Conservation (phyloP, 2,888 invertebrate genomes). For the Tanypteryx hageni region DNA sequence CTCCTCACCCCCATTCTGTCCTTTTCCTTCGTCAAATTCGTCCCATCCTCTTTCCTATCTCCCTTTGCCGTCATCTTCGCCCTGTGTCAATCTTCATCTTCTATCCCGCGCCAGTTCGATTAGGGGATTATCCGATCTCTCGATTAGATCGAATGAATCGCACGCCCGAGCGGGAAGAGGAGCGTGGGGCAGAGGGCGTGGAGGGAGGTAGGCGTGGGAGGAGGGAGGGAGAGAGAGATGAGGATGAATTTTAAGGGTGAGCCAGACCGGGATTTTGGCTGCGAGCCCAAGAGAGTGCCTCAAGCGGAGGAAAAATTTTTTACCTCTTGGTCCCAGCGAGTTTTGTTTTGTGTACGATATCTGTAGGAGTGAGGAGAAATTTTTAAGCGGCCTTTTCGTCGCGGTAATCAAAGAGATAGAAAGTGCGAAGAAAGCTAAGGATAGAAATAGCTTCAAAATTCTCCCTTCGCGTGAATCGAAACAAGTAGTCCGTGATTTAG, state of each 20-base stretch:
- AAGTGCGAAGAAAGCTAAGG: too few relatives aligned
- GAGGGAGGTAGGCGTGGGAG: not conserved
- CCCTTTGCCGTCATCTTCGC: conserved; percentile 4
- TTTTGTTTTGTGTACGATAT: conserved; percentile 24
- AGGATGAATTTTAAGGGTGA: conserved; percentile 55
- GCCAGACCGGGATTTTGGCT: conserved; percentile 58
- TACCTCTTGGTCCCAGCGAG: not conserved
- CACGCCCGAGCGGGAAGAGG: too few relatives aligned
- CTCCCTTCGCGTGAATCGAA: too few relatives aligned
- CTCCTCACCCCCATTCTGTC: not conserved
- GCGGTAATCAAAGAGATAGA: too few relatives aligned
- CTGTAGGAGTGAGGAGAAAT: not conserved
- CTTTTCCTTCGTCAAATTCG: not conserved
- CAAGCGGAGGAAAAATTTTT: not conserved
- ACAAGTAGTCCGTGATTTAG: too few relatives aligned
- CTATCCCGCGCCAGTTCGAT: not conserved
- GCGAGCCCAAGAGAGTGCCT: conserved; percentile 17
- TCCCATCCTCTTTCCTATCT: not conserved
- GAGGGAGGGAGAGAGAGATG: not conserved
- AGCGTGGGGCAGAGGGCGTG: not conserved
- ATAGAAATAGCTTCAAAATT: too few relatives aligned
- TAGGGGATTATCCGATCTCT: not conserved
- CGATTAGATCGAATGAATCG: not conserved
- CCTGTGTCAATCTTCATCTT: not conserved
- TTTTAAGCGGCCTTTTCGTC: too few relatives aligned